Evolutionary conservation across 2,797 vertebrate species (phyloP).

Genomic region (Pseudomugil gertrudae): DNA sequence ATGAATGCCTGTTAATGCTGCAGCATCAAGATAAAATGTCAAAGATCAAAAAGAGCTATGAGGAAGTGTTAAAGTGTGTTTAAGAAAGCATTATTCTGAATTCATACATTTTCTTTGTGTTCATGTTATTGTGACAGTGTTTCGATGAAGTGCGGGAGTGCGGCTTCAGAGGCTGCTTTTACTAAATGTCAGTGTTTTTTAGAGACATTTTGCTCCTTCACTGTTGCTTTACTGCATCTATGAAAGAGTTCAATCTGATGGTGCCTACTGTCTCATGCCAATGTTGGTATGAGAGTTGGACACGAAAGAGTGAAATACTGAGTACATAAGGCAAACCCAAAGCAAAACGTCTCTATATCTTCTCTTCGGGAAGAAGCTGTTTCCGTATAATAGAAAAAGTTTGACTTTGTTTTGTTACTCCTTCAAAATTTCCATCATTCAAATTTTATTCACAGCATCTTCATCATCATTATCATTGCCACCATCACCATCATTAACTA

Average conservation of each 20-base stretch:
- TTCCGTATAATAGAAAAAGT: conserved; percentile 32
- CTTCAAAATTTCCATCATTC: conserved; percentile 55
- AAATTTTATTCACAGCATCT: conserved; percentile 54
- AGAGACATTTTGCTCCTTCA: conserved; percentile 47
- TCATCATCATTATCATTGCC: conserved; percentile 64
- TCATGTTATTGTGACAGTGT: conserved; percentile 53
- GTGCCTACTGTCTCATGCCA: conserved; percentile 7
- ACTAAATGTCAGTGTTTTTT: conserved; percentile 74
- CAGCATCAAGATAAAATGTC: conserved; percentile 62
- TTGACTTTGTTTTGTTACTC: conserved; percentile 15
- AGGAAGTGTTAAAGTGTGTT: conserved; percentile 37
- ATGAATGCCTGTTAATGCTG: conserved; percentile 59
- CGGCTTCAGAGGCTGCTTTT: conserved; percentile 64
- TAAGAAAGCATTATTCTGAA: conserved; percentile 70
- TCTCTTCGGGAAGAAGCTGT: conserved; percentile 1
- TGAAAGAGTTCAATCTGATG: conserved; percentile 9
- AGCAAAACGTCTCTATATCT: neutral
- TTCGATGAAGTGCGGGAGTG: conserved; percentile 61
- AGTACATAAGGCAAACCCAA: conserved; percentile 22
- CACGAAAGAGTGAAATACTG: conserved; percentile 7
- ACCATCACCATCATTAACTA: conserved; percentile 68
- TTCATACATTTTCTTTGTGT: conserved; percentile 56
- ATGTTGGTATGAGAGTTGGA: conserved; percentile 1
- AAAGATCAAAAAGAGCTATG: conserved; percentile 60
- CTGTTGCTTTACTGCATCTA: conserved; percentile 14